A percentile compares a stretch with the other conserved stretches of the same genome.
Evolutionary conservation across 2,113 vertebrate species (phyloP).

Genomic region (Dicrurus megarhynchus): DNA sequence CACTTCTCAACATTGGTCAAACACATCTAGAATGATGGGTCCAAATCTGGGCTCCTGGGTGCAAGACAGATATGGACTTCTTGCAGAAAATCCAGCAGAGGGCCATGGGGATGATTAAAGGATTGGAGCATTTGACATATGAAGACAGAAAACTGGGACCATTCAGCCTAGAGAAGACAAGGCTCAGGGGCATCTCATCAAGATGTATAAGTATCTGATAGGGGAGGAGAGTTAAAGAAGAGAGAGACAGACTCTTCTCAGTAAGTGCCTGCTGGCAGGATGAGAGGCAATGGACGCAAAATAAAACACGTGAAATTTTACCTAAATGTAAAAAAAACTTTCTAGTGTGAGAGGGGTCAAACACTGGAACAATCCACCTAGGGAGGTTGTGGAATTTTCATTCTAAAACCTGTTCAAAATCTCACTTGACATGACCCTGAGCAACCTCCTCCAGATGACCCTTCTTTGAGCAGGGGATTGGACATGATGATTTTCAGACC

Average conservation of each 20-base stretch:
- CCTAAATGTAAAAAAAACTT: not conserved
- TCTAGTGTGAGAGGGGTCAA: not conserved
- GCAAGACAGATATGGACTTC: not conserved
- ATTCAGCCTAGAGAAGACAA: not conserved
- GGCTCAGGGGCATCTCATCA: too few species aligned
- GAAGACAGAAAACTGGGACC: not conserved
- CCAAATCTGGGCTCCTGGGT: not conserved
- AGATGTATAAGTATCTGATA: not conserved
- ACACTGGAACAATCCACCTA: not conserved
- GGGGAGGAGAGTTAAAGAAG: not conserved
- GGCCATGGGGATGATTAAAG: not conserved
- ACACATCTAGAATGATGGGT: not conserved
- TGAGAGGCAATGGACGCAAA: not conserved
- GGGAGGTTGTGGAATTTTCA: not conserved
- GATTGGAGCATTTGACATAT: not conserved
- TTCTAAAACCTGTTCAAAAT: not conserved
- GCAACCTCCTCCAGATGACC: not conserved
- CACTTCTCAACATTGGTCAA: not conserved
- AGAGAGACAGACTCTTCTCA: not conserved
- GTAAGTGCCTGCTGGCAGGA: not conserved
- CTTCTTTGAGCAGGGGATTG: not conserved
- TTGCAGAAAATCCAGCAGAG: not conserved
- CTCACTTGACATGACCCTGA: not conserved
- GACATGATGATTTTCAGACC: not conserved
- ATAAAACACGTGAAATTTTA: not conserved